Conservation (phyloP, 2,888 invertebrate species). For the Melinaea marsaeus region DNA sequence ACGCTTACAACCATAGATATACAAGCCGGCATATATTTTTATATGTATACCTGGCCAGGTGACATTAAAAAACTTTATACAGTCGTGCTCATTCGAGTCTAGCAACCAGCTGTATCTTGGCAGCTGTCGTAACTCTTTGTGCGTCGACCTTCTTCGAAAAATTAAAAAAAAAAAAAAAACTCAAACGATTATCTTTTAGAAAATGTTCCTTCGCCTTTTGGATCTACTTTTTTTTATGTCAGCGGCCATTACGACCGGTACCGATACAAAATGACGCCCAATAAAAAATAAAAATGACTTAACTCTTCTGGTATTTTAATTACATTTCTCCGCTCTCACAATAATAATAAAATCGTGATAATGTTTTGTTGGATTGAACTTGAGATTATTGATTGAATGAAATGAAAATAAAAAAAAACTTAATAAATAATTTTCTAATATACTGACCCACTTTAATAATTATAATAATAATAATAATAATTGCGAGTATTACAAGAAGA, state of each 20-base stretch:
- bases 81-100: constrained; percentile 38
- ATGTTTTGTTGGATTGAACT: constrained; percentile 7
- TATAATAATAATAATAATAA: constrained; percentile 30
- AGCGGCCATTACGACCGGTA: constrained; percentile 59
- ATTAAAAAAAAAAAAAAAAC: constrained; percentile 55
- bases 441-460: constrained; percentile 25
- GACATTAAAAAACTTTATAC: constrained; percentile 40
- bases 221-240: constrained; percentile 52
- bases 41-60: constrained; percentile 37
- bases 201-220: constrained; percentile 54
- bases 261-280: constrained; percentile 47
- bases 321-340: constrained; percentile 20
- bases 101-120: constrained; percentile 58
- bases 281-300: constrained; percentile 49
- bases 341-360: constrained; percentile 9
- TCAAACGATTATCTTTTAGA: constrained; percentile 66
- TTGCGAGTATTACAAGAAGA: constrained; percentile 27
- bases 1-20: not conserved
- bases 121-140: constrained; percentile 70
- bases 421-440: not conserved
- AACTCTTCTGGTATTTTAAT: constrained; percentile 38
- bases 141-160: constrained; percentile 54
- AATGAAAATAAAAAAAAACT: no score
- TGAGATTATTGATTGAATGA: constrained; percentile 8
- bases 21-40: not conserved